Conservation (phyloP, 2,797 vertebrate species). For the Sebastolobus alascanus region DNA sequence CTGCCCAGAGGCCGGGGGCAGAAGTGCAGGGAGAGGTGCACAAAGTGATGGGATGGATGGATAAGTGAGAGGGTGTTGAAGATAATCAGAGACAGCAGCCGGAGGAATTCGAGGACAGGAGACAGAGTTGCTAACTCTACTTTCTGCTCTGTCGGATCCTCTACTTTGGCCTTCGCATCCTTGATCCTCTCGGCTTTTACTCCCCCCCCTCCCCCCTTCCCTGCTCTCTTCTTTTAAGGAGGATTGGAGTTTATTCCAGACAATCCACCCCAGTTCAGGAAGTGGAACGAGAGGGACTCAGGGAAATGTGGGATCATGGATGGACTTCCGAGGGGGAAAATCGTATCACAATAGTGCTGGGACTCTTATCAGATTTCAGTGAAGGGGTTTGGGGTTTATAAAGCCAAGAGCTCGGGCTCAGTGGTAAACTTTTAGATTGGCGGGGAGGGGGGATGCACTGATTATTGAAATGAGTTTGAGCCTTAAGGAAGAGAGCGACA, state of each 20-base stretch:
- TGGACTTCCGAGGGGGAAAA: constrained; percentile 77
- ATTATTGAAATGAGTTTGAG: constrained; percentile 67
- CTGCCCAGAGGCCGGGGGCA: constrained; percentile 63
- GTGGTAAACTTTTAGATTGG: constrained; percentile 69
- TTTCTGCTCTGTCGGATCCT: constrained; percentile 68
- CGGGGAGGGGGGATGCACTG: constrained; percentile 25
- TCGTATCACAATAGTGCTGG: constrained; percentile 81
- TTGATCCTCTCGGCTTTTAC: constrained; percentile 78
- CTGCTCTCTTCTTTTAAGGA: constrained; percentile 76
- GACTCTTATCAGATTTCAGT: constrained; percentile 84
- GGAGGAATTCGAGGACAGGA: constrained; percentile 48
- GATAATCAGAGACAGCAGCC: constrained; percentile 39
- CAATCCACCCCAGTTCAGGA: constrained; percentile 82
- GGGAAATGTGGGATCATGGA: constrained; percentile 80
- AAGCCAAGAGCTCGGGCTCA: constrained; percentile 69
- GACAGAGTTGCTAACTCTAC: constrained; percentile 64
- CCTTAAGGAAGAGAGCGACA: constrained; percentile 28
- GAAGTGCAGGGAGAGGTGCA: constrained; percentile 46
- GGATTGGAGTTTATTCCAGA: constrained; percentile 86
- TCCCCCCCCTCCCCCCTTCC: constrained; percentile 13
- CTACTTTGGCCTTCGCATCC: constrained; percentile 71
- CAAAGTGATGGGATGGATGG: not conserved
- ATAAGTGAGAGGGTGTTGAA: constrained; percentile 23
- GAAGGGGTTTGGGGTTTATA: constrained; percentile 72
- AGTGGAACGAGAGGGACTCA: constrained; percentile 82